These are phyloP conservation scores for Pseudochromis fuscus DNA, from an alignment of 2,797 vertebrate species.

Conservation along the genomic window DNA sequence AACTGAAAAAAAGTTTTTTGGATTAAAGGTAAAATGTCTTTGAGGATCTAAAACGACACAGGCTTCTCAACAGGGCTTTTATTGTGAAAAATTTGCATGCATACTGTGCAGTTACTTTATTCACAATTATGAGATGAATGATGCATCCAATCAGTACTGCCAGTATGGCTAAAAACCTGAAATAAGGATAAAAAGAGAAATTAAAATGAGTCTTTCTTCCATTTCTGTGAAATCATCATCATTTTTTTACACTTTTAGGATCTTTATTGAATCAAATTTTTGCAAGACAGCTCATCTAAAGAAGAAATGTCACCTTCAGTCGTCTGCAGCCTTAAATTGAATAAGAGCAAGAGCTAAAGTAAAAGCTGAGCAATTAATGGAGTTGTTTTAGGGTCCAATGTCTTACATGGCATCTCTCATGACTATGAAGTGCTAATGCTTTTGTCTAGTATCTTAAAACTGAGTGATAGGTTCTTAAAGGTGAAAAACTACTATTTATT, in stretches of 20 bases:
- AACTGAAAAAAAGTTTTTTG: too few relatives aligned
- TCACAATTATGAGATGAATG: too few relatives aligned
- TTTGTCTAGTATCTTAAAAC: too few relatives aligned
- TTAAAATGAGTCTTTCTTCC: background rate
- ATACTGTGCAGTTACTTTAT: too few relatives aligned
- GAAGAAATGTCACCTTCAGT: background rate
- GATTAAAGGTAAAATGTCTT: too few relatives aligned
- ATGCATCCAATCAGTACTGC: too few relatives aligned
- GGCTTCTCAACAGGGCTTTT: too few relatives aligned
- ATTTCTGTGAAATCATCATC: conserved; percentile 3
- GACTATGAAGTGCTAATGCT: too few relatives aligned
- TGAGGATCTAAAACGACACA: too few relatives aligned
- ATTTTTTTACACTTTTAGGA: conserved; percentile 16
- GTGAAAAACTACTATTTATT: conserved; percentile 17
- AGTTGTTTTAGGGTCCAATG: background rate
- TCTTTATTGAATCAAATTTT: conserved; percentile 28
- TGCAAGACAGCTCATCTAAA: background rate
- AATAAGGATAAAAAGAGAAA: background rate
- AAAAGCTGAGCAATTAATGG: conserved; percentile 24
- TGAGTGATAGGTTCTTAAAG: too few relatives aligned
- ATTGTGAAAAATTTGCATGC: too few relatives aligned
- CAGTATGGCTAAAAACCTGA: background rate
- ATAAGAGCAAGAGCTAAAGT: conserved; percentile 17
- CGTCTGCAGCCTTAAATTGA: conserved; percentile 36
- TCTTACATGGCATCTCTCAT: conserved; percentile 4